Conservation (phyloP, 2,797 vertebrate species). For the Eulemur rubriventer region DNA sequence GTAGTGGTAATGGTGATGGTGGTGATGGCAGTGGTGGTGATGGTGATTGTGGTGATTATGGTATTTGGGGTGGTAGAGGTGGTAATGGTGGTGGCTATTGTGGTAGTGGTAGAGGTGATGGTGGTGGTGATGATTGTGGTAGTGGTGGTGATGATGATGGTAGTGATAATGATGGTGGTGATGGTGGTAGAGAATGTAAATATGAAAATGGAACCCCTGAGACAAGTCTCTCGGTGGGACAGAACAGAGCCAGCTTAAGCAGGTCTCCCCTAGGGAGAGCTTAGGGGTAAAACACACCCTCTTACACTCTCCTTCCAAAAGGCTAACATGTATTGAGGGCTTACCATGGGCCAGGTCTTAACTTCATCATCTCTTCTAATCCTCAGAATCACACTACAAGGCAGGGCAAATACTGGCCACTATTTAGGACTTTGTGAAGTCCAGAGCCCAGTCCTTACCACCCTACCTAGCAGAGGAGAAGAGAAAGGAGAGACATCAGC, state of each 20-base stretch:
- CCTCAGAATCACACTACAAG: background rate
- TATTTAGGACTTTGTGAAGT: background rate
- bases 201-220: background rate
- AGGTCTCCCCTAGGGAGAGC: background rate
- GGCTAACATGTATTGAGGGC: background rate
- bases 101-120: rapidly evolving
- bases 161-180: background rate
- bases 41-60: rapidly evolving
- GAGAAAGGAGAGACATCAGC: no score
- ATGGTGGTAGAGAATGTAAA: background rate
- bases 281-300: background rate
- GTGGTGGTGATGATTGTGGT: rapidly evolving
- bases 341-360: background rate
- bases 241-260: background rate
- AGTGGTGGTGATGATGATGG: rapidly evolving
- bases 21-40: rapidly evolving
- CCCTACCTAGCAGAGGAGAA: background rate
- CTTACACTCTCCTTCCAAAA: background rate
- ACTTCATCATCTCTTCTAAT: background rate
- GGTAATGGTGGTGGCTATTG: background rate
- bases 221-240: background rate
- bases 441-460: background rate
- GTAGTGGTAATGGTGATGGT: background rate
- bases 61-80: background rate
- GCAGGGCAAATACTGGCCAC: background rate